Base-by-base conservation (phyloP, 2,797 vertebrate species). In the Chloroceryle inda region DNA sequence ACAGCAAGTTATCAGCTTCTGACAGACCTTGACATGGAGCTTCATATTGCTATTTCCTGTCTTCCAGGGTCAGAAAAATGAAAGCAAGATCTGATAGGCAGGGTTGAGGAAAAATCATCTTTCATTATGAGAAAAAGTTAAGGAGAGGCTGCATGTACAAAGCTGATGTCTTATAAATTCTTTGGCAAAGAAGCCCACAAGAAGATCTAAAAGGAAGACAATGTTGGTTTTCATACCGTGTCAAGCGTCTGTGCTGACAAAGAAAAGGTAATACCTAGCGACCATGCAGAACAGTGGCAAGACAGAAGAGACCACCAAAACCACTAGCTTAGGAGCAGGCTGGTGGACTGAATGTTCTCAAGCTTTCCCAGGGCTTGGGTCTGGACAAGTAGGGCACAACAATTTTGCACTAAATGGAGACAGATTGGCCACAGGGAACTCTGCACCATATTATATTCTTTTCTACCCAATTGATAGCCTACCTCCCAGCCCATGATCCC, bases 401-500 rank as follows among this genome's bases (percentile, higher is more conserved):
- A 67, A 19, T 24, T 31, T 37, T 22, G 7, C 38, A 37, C 10
- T 19, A 33, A 23, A 64, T 18, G 15, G 6, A 52, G 22, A 69
- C 20, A 69, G 31, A 74, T 19, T 17, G 13, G 38, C 17, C 55
- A 40, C 24, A 63, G 37, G 63, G 7, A 4, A 18, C 31, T 42
- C 33, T 37, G 22, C 11, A 16, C 23, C 1, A 0, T 42, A 76
- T 79, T 35, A 26, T 19, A 35, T 15, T 52, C 42, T 45, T 59
- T 92, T 63, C 33, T 52, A 10, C 29, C 10, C 38, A 55, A 3
- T 20, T 22, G 22, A 23, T 11, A 16, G 49, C 26, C 33, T n/a
- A 18, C 20, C 45, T 81, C 24, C 20, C 2, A 2, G 38, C 19
- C 18, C 13, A 13, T 0, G 0, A 10, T 5, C 0, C 0, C 2